These are phyloP conservation scores for Dione juno DNA, from an alignment of 2,888 invertebrate species.

Conservation along the genomic window DNA sequence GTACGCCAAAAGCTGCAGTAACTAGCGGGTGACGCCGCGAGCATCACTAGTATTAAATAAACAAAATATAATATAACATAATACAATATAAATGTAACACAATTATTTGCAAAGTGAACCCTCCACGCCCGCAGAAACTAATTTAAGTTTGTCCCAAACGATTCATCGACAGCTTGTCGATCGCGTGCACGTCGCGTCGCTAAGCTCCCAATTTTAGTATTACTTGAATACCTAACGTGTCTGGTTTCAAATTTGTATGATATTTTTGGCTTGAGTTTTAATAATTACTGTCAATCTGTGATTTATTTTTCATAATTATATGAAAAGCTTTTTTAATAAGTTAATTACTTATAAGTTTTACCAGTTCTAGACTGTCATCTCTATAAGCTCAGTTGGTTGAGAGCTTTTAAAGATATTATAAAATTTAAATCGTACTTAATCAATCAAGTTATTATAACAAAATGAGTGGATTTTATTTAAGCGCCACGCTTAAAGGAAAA, in stretches of 20 bases:
- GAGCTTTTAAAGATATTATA: too few species aligned
- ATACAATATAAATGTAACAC: constrained; percentile 2
- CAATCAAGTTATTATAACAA: too few species aligned
- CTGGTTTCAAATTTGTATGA: neutral
- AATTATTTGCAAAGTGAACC: constrained; percentile 21
- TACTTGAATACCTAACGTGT: neutral
- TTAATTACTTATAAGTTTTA: too few species aligned
- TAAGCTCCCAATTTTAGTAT: neutral
- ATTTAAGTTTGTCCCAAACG: constrained; percentile 29
- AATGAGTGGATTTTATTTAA: too few species aligned
- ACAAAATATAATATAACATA: constrained; percentile 6
- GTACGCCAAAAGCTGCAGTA: too few species aligned
- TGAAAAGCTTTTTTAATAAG: too few species aligned
- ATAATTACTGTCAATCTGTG: neutral
- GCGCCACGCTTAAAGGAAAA: too few species aligned
- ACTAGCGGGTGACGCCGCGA: too few species aligned
- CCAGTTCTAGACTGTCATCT: too few species aligned
- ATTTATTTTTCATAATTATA: neutral
- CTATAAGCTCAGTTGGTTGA: too few species aligned
- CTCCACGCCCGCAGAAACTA: constrained; percentile 19
- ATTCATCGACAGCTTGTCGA: constrained; percentile 24
- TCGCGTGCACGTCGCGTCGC: constrained; percentile 24
- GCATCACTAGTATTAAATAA: neutral
- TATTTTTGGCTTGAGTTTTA: neutral
- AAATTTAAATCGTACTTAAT: too few species aligned